A percentile compares a stretch with the other conserved stretches of the same genome.
phyloP scores from a whole-genome alignment of 2,113 vertebrate genomes.

The Heptranchias perlo region DNA sequence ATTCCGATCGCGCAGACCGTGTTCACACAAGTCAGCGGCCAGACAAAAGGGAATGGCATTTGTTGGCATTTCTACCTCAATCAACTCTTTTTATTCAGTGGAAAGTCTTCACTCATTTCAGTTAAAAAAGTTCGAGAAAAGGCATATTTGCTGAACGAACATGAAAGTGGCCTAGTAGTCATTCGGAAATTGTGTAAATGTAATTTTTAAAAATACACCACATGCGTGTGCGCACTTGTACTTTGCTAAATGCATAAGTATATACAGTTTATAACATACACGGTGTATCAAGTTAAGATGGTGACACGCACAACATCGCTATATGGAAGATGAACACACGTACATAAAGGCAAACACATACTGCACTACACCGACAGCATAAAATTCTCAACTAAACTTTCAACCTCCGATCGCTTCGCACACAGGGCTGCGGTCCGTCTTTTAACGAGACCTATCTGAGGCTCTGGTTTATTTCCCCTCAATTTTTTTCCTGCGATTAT shows the following conservation, averaged over 20 bases:
- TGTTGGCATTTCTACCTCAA: background rate
- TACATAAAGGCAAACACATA: background rate
- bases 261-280: background rate
- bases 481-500: background rate
- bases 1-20: background rate
- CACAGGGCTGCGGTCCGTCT: background rate
- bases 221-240: background rate
- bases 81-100: background rate
- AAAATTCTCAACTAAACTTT: constrained; percentile 14
- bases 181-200: background rate
- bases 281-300: background rate
- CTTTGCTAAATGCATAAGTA: no score
- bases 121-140: constrained; percentile 8
- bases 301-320: background rate
- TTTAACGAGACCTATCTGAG: background rate
- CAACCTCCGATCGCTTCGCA: background rate
- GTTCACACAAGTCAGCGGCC: background rate
- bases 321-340: background rate
- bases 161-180: background rate
- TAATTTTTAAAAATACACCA: background rate
- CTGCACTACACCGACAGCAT: background rate
- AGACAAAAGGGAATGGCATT: background rate
- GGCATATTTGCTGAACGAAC: background rate
- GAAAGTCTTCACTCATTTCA: background rate
- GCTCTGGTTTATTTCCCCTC: background rate